These are phyloP conservation scores for Caradrina clavipalpis DNA, from an alignment of 2,888 invertebrate species.

Conservation along the genomic window DNA sequence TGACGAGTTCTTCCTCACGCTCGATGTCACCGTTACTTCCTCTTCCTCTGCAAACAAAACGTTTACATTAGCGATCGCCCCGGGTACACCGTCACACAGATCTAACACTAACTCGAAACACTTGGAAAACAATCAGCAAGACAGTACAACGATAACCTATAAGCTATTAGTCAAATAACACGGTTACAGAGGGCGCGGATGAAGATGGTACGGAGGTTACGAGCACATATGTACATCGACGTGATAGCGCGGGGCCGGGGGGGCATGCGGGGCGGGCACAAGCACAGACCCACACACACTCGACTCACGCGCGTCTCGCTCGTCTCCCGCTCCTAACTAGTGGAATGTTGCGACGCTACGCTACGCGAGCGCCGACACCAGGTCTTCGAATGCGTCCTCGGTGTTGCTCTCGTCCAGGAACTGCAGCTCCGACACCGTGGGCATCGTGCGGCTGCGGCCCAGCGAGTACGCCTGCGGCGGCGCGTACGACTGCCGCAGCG, in stretches of 20 bases:
- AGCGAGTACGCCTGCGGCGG: slow-evolving; percentile 89
- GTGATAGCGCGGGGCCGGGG: slow-evolving; percentile 69
- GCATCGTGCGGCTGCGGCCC: slow-evolving; percentile 94
- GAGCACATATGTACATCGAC: slow-evolving; percentile 82
- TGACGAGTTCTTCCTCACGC: slow-evolving; percentile 88
- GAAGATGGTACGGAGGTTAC: slow-evolving; percentile 81
- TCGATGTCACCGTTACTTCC: slow-evolving; percentile 87
- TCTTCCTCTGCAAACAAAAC: slow-evolving; percentile 83
- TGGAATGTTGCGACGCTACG: slow-evolving; percentile 85
- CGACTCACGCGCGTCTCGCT: slow-evolving; percentile 90
- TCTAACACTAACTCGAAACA: slow-evolving; percentile 76
- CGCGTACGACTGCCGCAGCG: slow-evolving; percentile 73
- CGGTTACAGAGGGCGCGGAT: slow-evolving; percentile 83
- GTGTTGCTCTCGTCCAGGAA: slow-evolving; percentile 95
- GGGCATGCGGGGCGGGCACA: slow-evolving; percentile 81
- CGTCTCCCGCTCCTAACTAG: slow-evolving; percentile 85
- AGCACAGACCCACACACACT: slow-evolving; percentile 89
- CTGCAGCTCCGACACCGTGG: slow-evolving; percentile 92
- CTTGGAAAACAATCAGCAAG: slow-evolving; percentile 85
- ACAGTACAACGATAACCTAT: slow-evolving; percentile 82
- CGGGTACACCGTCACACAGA: slow-evolving; percentile 15
- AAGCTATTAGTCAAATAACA: slow-evolving; percentile 90
- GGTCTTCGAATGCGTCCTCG: slow-evolving; percentile 96
- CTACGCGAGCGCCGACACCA: slow-evolving; percentile 92
- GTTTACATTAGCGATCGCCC: slow-evolving; percentile 24